These are phyloP conservation scores for Plectrocnemia conspersa DNA, from an alignment of 1,140 invertebrate genomes.

Conservation along the genomic window DNA sequence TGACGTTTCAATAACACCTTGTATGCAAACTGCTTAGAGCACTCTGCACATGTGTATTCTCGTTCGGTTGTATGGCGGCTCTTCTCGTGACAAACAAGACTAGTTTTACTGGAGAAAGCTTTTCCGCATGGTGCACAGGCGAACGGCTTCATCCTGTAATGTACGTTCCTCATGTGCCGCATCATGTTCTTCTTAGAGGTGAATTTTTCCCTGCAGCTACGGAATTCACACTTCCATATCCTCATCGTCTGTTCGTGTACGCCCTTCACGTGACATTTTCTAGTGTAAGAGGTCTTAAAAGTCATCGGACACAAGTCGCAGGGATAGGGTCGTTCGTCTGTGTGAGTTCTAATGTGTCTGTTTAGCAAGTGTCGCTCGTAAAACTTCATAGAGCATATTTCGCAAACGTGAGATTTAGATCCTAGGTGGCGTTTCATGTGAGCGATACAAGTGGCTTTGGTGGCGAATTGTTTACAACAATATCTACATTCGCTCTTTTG, in stretches of 20 bases:
- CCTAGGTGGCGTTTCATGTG: conserved; percentile 19
- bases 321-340: not conserved
- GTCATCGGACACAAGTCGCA: not conserved
- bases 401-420: conserved; percentile 3
- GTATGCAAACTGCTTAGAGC: too few relatives aligned
- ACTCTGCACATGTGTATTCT: not conserved
- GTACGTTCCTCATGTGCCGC: conserved; percentile 24
- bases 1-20: too few relatives aligned
- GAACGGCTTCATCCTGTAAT: conserved; percentile 26
- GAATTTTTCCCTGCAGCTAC: conserved; percentile 14
- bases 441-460: not conserved
- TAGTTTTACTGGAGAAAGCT: conserved; percentile 18
- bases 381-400: conserved; percentile 2
- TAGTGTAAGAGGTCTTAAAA: conserved; percentile 18
- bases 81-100: conserved; percentile 12
- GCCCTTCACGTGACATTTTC: conserved; percentile 12
- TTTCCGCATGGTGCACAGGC: conserved; percentile 11
- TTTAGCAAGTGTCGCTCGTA: not conserved
- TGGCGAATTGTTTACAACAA: conserved; percentile 12
- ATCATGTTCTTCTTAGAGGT: conserved; percentile 24
- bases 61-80: not conserved
- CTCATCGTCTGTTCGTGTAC: conserved; percentile 10
- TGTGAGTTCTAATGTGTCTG: not conserved
- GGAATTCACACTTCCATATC: conserved; percentile 20
- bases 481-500: conserved; percentile 12